These are phyloP conservation scores for Triops cancriformis DNA, from an alignment of 1,140 invertebrate species.

Conservation along the genomic window DNA sequence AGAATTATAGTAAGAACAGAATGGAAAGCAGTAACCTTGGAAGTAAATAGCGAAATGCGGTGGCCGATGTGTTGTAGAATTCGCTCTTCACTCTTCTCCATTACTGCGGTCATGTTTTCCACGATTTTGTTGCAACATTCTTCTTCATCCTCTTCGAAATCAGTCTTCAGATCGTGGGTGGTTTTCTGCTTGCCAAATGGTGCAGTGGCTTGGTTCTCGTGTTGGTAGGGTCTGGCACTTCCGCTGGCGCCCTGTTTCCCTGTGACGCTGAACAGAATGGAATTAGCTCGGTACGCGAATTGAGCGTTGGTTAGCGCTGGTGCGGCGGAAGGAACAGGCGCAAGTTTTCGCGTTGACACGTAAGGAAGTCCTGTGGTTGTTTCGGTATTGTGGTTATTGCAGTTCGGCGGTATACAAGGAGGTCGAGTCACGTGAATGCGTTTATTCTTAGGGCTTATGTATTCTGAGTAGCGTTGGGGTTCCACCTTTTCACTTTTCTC, in stretches of 20 bases:
- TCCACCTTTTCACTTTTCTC: neutral
- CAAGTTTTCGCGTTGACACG: neutral
- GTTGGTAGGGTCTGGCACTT: neutral
- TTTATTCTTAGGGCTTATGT: conserved; percentile 14
- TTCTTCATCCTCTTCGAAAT: neutral
- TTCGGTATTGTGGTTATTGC: neutral
- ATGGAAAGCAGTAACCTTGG: neutral
- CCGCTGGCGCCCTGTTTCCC: conserved; percentile 3
- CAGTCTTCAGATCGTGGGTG: neutral
- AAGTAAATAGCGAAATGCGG: neutral
- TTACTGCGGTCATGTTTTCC: neutral
- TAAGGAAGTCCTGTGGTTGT: neutral
- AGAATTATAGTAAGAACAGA: no score
- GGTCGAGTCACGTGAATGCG: conserved; percentile 12
- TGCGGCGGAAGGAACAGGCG: neutral
- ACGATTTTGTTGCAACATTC: neutral
- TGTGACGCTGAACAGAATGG: neutral
- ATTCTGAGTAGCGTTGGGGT: conserved; percentile 6
- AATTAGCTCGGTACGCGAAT: neutral
- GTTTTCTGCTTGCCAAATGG: neutral
- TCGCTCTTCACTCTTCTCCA: conserved; percentile 6
- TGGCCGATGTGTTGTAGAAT: conserved; percentile 19
- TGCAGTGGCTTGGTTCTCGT: conserved; percentile 10
- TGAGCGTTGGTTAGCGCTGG: neutral
- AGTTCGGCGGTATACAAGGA: conserved; percentile 18